Evolutionary conservation across 2,888 invertebrate genomes (phyloP), one percentile per base, ranked within the genome.

Genomic region (Adineta ricciae): DNA sequence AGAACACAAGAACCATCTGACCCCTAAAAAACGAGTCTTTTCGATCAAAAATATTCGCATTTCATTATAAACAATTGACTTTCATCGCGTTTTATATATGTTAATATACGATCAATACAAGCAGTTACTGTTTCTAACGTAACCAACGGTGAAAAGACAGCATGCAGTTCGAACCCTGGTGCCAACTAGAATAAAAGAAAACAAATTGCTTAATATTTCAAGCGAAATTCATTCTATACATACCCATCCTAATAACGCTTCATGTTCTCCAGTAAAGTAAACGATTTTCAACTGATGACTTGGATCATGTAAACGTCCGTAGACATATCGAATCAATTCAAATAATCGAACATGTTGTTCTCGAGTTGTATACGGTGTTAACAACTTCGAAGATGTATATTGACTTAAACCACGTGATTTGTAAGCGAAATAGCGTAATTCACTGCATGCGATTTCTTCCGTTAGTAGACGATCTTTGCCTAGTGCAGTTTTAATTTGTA

Each of bases 381-480:
- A 41, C 41, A 78, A 78, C 41, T 41, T 78, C 11, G 78, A 78
- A 11, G 41, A 41, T 41, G 36, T n/a, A 78, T 78, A 78, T 41
- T 78, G 78, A 78, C 78, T 78, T 78, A 78, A 78, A 78, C 41
- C 41, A 78, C 78, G 78, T 78, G 78, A 78, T 78, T 78, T 78
- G 41, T 78, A 78, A 8, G 78, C 78, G 41, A 78, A 78, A 78
- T 78, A 78, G 24, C 78, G 38, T n/a, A 78, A 41, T 11, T 78
- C 78, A 41, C n/a, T 38, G 32, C 78, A 78, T 41, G 24, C 78
- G 14, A 78, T 78, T 78, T 78, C 78, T 11, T 78, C 41, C 0
- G n/a, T 24, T 41, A 78, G 24, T 21, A 78, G 38, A n/a, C 78
- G 38, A 78, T 41, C 41, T 41, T n/a, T 24, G 0, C 11, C 78